phyloP scores from a whole-genome alignment of 2,888 invertebrate species.

The Bembecia ichneumoniformis region DNA sequence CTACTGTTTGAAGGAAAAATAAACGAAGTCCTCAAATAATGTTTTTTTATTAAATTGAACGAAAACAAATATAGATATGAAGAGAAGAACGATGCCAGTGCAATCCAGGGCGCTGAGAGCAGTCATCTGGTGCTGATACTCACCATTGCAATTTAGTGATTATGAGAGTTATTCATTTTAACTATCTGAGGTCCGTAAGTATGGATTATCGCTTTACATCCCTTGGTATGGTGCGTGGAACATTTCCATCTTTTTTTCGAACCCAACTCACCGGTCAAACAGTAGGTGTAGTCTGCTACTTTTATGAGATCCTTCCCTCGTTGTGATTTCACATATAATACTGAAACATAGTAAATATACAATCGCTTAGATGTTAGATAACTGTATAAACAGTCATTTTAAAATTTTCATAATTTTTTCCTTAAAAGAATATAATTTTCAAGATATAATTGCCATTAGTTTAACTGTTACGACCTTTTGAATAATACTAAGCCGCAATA shows the following conservation, averaged over 20 bases:
- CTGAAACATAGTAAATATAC: background rate
- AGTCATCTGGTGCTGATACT: background rate
- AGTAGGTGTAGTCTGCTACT: slow-evolving; percentile 1
- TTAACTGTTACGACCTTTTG: too few relatives aligned
- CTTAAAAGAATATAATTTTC: too few relatives aligned
- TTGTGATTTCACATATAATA: background rate
- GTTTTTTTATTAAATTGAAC: too few relatives aligned
- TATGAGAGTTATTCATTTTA: background rate
- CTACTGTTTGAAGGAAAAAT: too few relatives aligned
- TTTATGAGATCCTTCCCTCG: background rate
- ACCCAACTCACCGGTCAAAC: background rate
- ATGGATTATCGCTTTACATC: background rate
- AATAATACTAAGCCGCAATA: too few relatives aligned
- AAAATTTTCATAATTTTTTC: too few relatives aligned
- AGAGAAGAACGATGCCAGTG: slow-evolving; percentile 21
- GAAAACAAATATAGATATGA: slow-evolving; percentile 5
- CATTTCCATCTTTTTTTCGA: slow-evolving; percentile 8
- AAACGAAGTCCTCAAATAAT: too few relatives aligned
- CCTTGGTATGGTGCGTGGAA: slow-evolving; percentile 6
- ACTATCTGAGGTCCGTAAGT: background rate
- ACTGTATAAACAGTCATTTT: too few relatives aligned
- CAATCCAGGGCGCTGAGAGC: too few relatives aligned
- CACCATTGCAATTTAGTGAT: background rate
- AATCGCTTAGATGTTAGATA: too few relatives aligned
- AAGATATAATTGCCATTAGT: too few relatives aligned